Evolutionary conservation across 2,797 vertebrate species (phyloP).

Genomic region (Mormyrops attenuatus): DNA sequence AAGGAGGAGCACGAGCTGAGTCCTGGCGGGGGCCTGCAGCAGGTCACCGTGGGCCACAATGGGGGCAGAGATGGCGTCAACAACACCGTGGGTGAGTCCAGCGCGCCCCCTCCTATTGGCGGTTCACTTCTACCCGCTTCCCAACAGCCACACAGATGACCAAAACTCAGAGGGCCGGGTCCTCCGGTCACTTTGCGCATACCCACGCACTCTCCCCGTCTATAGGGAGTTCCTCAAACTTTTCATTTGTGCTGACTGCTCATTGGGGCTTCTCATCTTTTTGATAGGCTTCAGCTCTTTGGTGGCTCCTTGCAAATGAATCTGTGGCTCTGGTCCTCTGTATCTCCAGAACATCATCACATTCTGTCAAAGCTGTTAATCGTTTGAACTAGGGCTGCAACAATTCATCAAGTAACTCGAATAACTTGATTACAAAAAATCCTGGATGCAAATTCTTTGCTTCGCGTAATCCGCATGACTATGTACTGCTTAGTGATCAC

Average conservation of each 20-base stretch:
- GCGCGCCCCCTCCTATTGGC: not conserved
- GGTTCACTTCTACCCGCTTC: not conserved
- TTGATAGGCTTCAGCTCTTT: not conserved
- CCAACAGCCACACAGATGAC: not conserved
- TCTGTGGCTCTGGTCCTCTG: not conserved
- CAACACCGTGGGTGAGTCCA: conserved; percentile 41
- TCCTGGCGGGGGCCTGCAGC: conserved; percentile 18
- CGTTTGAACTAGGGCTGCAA: not conserved
- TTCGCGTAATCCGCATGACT: too few relatives aligned
- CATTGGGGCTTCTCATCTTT: not conserved
- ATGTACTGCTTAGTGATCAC: too few relatives aligned
- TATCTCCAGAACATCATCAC: not conserved
- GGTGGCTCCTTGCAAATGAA: not conserved
- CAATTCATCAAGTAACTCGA: too few relatives aligned
- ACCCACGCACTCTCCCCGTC: not conserved
- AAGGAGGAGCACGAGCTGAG: not conserved
- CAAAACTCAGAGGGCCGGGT: not conserved
- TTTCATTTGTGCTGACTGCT: not conserved
- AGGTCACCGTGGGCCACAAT: conserved; percentile 33
- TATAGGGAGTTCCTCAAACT: not conserved
- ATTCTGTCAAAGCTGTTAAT: not conserved
- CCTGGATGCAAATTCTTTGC: too few relatives aligned
- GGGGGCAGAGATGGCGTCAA: conserved; percentile 39
- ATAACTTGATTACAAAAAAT: too few relatives aligned
- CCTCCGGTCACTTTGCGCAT: not conserved